These are phyloP conservation scores for Chamaetylas fuelleborni DNA, from an alignment of 2,113 vertebrate species.

Conservation along the genomic window DNA sequence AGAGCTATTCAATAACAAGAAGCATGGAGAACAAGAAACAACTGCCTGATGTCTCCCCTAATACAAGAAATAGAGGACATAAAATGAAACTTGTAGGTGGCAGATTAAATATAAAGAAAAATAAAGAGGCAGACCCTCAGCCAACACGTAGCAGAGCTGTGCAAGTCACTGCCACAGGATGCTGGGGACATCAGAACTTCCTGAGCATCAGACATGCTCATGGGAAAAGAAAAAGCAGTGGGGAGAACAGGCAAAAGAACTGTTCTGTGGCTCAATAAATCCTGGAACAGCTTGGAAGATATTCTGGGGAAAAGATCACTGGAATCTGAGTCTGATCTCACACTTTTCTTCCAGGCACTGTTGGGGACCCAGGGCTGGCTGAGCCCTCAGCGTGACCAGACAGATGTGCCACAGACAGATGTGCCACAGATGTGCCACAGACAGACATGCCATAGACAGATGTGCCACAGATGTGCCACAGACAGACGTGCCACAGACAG, in stretches of 20 bases:
- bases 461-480: too few relatives aligned
- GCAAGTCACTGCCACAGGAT: background rate
- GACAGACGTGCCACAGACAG: too few relatives aligned
- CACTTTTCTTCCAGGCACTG: background rate
- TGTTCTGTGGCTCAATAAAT: background rate
- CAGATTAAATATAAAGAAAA: conserved; percentile 2
- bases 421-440: too few relatives aligned
- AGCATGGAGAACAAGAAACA: background rate
- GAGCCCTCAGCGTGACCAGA: background rate
- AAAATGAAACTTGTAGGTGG: conserved; percentile 39
- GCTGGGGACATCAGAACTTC: background rate
- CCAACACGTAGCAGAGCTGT: background rate
- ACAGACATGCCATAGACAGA: too few relatives aligned
- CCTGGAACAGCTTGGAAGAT: background rate
- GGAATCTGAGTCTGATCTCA: background rate
- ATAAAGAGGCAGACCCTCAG: background rate
- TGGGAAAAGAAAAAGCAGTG: background rate
- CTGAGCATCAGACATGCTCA: rapidly evolving
- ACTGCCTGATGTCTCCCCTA: background rate
- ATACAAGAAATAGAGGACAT: conserved; percentile 19
- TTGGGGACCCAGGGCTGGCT: background rate
- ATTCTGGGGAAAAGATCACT: background rate
- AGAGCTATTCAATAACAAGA: conserved; percentile 24
- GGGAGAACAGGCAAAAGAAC: background rate
- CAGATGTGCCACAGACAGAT: too few relatives aligned